Evolutionary conservation across 2,113 vertebrate genomes (phyloP).

Genomic region (Cichladusa arquata): DNA sequence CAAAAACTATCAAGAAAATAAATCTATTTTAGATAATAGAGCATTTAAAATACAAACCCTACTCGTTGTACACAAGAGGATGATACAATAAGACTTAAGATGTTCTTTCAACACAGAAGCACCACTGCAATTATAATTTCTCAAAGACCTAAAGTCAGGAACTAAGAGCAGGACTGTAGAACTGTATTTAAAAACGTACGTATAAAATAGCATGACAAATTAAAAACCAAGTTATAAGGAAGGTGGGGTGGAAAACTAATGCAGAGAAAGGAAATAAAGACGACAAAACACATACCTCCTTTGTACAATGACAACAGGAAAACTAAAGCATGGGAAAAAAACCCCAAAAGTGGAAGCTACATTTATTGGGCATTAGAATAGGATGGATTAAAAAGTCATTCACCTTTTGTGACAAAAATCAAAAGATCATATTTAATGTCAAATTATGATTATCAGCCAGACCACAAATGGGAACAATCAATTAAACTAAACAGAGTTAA

Average conservation of each 20-base stretch:
- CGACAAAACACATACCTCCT: neutral
- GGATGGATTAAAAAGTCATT: neutral
- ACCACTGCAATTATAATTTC: neutral
- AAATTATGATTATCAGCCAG: neutral
- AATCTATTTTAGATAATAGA: neutral
- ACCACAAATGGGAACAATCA: neutral
- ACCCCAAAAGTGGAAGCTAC: neutral
- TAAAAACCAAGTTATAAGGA: neutral
- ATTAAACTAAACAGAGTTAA: neutral
- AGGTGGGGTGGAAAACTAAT: neutral
- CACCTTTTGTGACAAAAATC: neutral
- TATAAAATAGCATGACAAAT: neutral
- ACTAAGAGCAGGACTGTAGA: neutral
- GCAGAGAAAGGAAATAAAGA: neutral
- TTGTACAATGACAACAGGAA: neutral
- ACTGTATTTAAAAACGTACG: accelerated
- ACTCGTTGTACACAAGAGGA: neutral
- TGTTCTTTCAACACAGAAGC: neutral
- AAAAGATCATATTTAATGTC: neutral
- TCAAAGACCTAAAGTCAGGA: neutral
- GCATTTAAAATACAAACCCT: neutral
- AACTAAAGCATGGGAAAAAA: neutral
- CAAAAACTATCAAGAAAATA: neutral
- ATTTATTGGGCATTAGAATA: neutral
- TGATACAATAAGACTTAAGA: neutral